Evolutionary conservation across 2,888 invertebrate genomes (phyloP).

Genomic region (Phlogophora meticulosa): DNA sequence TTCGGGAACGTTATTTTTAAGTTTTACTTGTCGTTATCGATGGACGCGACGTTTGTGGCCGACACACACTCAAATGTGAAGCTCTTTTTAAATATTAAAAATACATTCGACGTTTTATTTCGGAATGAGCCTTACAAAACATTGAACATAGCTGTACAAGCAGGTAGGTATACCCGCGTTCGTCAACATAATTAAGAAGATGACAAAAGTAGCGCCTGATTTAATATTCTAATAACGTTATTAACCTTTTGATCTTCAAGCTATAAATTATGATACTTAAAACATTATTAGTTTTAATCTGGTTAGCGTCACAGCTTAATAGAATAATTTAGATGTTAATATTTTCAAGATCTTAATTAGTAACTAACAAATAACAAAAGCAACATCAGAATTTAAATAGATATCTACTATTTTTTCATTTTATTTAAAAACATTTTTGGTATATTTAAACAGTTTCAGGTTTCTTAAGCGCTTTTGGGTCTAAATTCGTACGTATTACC

Average conservation of each 20-base stretch:
- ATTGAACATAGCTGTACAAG: background rate
- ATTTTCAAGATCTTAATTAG: conserved; percentile 32
- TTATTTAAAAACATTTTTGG: no score
- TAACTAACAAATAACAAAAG: conserved; percentile 31
- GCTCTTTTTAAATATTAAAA: conserved; percentile 23
- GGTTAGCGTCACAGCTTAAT: conserved; percentile 25
- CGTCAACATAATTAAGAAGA: conserved; percentile 30
- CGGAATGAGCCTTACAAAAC: background rate
- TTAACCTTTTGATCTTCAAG: conserved; percentile 47
- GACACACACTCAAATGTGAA: conserved; percentile 10
- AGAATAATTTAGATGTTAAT: conserved; percentile 27
- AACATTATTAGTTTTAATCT: conserved; percentile 51
- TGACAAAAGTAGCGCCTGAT: conserved; percentile 65
- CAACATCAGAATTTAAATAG: conserved; percentile 11
- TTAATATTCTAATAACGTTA: conserved; percentile 71
- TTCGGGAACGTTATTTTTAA: conserved; percentile 75
- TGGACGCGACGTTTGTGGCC: conserved; percentile 18
- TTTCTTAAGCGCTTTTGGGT: no score
- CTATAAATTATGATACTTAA: conserved; percentile 49
- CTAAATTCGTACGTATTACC: no score
- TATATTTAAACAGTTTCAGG: no score
- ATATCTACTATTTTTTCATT: no score
- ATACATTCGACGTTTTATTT: conserved; percentile 28
- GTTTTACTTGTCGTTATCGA: conserved; percentile 70
- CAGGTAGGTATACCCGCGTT: background rate